Evolutionary conservation across 2,797 vertebrate species (phyloP).

Genomic region (Intellagama lesueurii): DNA sequence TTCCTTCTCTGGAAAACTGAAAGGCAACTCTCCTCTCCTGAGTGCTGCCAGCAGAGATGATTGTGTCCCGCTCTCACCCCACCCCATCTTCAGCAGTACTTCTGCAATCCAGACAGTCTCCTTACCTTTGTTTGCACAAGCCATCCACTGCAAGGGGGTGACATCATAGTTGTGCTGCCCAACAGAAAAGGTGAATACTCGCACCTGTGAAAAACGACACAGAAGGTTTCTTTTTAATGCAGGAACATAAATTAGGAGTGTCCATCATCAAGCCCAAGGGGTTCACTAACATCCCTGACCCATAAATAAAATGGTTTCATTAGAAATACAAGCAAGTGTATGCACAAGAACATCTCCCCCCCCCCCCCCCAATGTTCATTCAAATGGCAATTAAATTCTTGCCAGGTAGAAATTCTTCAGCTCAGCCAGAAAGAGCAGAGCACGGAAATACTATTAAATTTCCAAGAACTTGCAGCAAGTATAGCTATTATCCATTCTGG

Average conservation of each 20-base stretch:
- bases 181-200: slow-evolving; percentile 97
- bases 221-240: slow-evolving; percentile 12
- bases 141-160: slow-evolving; percentile 98
- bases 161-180: slow-evolving; percentile 98
- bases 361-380: neutral
- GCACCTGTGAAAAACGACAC: slow-evolving; percentile 80
- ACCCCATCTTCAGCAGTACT: neutral
- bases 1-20: too few relatives aligned
- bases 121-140: slow-evolving; percentile 97
- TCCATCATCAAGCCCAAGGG: neutral
- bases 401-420: neutral
- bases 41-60: neutral
- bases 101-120: neutral
- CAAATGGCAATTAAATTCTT: neutral
- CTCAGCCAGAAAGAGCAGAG: too few relatives aligned
- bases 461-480: too few relatives aligned
- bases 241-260: neutral
- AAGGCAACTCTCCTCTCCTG: neutral
- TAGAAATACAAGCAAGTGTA: neutral
- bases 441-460: too few relatives aligned
- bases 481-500: too few relatives aligned
- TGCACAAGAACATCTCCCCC: neutral
- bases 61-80: neutral
- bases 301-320: neutral
- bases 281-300: neutral